phyloP scores from a whole-genome alignment of 2,888 invertebrate genomes.

The Bugulina stolonifera region DNA sequence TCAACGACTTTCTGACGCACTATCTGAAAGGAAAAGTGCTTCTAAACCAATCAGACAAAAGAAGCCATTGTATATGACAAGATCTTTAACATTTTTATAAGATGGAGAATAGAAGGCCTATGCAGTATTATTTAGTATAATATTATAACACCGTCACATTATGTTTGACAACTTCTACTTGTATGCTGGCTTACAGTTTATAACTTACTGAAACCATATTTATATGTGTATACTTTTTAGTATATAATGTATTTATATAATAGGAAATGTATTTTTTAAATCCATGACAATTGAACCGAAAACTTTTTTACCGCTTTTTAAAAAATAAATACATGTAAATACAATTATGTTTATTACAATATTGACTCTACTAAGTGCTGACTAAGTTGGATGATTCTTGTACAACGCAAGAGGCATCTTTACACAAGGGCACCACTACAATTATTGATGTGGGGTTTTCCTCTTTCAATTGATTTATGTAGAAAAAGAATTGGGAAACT shows the following conservation, averaged over 20 bases:
- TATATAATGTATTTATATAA: neutral
- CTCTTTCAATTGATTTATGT: too few relatives aligned
- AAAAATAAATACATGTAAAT: too few relatives aligned
- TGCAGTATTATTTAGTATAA: neutral
- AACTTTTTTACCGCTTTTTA: too few relatives aligned
- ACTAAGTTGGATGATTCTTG: too few relatives aligned
- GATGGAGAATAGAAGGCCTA: too few relatives aligned
- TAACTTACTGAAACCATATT: neutral
- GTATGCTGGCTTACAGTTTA: neutral
- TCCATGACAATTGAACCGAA: too few relatives aligned
- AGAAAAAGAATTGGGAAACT: too few relatives aligned
- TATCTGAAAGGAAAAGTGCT: constrained; percentile 24
- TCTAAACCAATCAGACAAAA: neutral
- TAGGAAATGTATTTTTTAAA: neutral
- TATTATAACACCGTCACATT: neutral
- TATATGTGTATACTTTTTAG: neutral
- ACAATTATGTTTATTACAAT: too few relatives aligned
- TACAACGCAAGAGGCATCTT: too few relatives aligned
- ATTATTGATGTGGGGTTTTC: too few relatives aligned
- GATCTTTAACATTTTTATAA: constrained; percentile 5
- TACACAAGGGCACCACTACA: too few relatives aligned
- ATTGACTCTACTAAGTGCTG: too few relatives aligned
- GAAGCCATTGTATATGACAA: neutral
- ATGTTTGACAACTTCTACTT: neutral
- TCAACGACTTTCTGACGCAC: neutral